phyloP scores from a whole-genome alignment of 1,140 invertebrate species.

The Anastrepha obliqua region DNA sequence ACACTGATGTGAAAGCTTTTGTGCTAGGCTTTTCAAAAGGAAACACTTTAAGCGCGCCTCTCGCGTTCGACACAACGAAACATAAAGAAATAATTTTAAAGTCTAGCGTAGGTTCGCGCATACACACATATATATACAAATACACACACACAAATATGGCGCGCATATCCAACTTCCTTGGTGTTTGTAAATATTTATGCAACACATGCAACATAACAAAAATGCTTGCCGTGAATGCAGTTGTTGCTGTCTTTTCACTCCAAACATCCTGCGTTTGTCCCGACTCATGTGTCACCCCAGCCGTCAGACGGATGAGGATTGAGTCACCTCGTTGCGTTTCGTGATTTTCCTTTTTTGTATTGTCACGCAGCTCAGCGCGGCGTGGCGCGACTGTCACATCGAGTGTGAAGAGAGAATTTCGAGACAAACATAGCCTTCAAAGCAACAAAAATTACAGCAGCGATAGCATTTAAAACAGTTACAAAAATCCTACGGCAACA shows the following conservation, averaged over 20 bases:
- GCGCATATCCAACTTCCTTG: background rate
- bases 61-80: background rate
- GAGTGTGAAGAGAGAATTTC: background rate
- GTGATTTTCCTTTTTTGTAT: background rate
- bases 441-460: background rate
- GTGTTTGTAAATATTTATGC: background rate
- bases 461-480: background rate
- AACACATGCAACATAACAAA: background rate
- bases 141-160: background rate
- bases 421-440: slow-evolving; percentile 27
- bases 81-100: background rate
- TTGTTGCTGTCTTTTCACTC: background rate
- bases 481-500: background rate
- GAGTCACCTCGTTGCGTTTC: background rate
- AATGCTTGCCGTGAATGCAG: background rate
- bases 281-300: background rate
- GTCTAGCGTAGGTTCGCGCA: background rate
- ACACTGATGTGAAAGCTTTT: too few relatives aligned
- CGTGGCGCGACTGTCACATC: background rate
- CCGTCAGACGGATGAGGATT: slow-evolving; percentile 31
- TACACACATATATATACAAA: too few relatives aligned
- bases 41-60: too few relatives aligned
- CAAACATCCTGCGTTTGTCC: background rate
- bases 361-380: background rate
- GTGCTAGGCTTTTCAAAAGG: too few relatives aligned